Conservation (phyloP, 2,113 vertebrate genomes). For the Oophaga pumilio region DNA sequence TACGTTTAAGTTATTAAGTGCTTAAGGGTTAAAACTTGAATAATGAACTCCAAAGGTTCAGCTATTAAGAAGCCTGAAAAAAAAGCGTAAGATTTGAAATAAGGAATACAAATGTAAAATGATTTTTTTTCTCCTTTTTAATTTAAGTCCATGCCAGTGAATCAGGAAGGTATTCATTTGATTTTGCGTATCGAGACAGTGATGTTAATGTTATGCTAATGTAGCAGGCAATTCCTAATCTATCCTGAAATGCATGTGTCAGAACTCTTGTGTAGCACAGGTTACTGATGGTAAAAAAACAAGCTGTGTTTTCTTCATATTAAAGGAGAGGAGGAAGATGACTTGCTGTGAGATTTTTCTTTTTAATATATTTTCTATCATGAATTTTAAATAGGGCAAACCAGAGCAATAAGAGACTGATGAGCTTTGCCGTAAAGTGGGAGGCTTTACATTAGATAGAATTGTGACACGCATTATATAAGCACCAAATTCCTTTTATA, state of each 20-base stretch:
- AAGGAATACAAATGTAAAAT: slow-evolving; percentile 54
- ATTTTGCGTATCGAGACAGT: slow-evolving; percentile 68
- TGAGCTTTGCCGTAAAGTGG: slow-evolving; percentile 51
- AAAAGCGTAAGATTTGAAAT: slow-evolving; percentile 46
- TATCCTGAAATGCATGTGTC: slow-evolving; percentile 70
- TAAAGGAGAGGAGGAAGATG: slow-evolving; percentile 63
- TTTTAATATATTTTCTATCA: slow-evolving; percentile 63
- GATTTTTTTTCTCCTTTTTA: slow-evolving; percentile 54
- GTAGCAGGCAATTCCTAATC: slow-evolving; percentile 66
- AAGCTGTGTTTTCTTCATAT: slow-evolving; percentile 67
- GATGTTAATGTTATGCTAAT: slow-evolving; percentile 74
- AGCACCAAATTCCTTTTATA: slow-evolving; percentile 52
- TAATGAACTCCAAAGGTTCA: slow-evolving; percentile 29
- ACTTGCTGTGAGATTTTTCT: slow-evolving; percentile 63
- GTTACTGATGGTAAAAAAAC: slow-evolving; percentile 70
- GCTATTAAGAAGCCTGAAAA: slow-evolving; percentile 42
- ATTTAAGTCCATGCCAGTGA: slow-evolving; percentile 63
- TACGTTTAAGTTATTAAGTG: neutral
- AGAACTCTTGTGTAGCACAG: slow-evolving; percentile 67
- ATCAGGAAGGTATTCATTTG: slow-evolving; percentile 65
- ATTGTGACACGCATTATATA: slow-evolving; percentile 61
- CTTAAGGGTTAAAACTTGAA: slow-evolving; percentile 20
- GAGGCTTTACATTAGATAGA: slow-evolving; percentile 60
- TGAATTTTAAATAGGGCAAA: slow-evolving; percentile 69
- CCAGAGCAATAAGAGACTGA: slow-evolving; percentile 60